These are phyloP conservation scores for Drosophila ambigua DNA, from an alignment of 1,140 invertebrate species.

Conservation along the genomic window DNA sequence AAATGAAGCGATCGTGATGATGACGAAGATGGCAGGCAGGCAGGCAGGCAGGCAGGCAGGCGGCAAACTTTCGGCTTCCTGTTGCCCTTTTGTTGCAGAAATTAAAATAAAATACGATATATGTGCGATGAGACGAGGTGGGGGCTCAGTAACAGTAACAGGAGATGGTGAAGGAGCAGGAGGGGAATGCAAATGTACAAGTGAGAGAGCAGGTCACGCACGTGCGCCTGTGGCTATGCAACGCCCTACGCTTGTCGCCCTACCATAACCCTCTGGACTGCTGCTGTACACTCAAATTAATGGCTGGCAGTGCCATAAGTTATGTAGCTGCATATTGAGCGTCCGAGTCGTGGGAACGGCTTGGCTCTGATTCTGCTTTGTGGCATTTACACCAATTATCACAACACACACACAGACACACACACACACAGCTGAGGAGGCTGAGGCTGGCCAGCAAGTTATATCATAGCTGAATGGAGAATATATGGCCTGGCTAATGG, in stretches of 20 bases:
- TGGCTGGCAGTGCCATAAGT: conserved; percentile 73
- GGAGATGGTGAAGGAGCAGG: too few species aligned
- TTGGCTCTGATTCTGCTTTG: conserved; percentile 49
- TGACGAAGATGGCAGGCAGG: conserved; percentile 23
- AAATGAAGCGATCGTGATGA: conserved; percentile 78
- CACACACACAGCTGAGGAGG: conserved; percentile 7
- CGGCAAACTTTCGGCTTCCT: conserved; percentile 56
- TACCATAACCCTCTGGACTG: neutral
- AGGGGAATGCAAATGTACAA: neutral
- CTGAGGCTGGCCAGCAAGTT: conserved; percentile 41
- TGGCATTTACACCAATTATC: conserved; percentile 78
- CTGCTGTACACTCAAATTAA: conserved; percentile 60
- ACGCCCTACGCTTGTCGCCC: conserved; percentile 45
- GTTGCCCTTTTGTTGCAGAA: conserved; percentile 63
- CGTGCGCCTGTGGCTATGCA: conserved; percentile 75
- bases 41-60: conserved; percentile 2
- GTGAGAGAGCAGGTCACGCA: conserved; percentile 54
- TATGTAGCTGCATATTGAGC: conserved; percentile 79
- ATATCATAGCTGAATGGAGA: conserved; percentile 67
- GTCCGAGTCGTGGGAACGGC: neutral
- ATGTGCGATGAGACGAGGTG: neutral
- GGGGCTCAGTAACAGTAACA: neutral
- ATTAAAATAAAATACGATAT: conserved; percentile 77
- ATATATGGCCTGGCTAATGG: conserved; percentile 79
- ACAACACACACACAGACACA: conserved; percentile 21